Evolutionary conservation across 2,113 vertebrate genomes (phyloP).

Genomic region (Psilopogon haemacephalus): DNA sequence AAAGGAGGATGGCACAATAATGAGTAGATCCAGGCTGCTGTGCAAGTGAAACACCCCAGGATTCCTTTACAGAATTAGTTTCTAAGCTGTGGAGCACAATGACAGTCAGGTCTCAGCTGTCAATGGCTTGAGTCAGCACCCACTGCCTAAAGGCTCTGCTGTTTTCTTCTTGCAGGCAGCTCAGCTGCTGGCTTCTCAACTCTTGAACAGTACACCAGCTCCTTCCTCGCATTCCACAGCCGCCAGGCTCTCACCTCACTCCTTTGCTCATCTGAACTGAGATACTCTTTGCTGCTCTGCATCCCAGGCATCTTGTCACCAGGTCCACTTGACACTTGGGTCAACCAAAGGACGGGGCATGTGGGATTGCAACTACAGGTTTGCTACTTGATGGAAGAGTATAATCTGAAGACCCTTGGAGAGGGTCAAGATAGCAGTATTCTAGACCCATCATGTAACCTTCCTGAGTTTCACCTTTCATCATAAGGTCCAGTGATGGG

Average conservation of each 20-base stretch:
- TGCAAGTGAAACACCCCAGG: not conserved
- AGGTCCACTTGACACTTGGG: not conserved
- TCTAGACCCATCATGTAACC: not conserved
- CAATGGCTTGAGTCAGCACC: not conserved
- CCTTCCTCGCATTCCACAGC: not conserved
- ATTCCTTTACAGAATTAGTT: not conserved
- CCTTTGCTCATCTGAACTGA: not conserved
- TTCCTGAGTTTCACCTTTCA: not conserved
- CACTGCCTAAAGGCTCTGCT: not conserved
- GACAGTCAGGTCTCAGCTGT: not conserved
- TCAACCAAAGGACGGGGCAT: not conserved
- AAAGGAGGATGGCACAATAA: not conserved
- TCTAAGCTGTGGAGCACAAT: not conserved
- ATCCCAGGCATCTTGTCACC: not conserved
- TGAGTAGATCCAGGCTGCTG: not conserved
- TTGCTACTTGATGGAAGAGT: not conserved
- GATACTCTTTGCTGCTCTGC: rapidly evolving
- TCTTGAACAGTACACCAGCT: not conserved
- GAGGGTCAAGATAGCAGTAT: not conserved
- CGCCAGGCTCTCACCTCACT: not conserved
- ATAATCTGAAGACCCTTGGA: not conserved
- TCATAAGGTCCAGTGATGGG: too few species aligned
- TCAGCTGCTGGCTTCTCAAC: not conserved
- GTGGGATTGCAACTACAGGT: rapidly evolving
- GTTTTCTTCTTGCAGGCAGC: not conserved